Percentiles rank a stretch among this genome's conserved stretches.
These are phyloP conservation scores for Miniopterus natalensis DNA, from an alignment of 2,113 vertebrate species.

Conservation along the genomic window DNA sequence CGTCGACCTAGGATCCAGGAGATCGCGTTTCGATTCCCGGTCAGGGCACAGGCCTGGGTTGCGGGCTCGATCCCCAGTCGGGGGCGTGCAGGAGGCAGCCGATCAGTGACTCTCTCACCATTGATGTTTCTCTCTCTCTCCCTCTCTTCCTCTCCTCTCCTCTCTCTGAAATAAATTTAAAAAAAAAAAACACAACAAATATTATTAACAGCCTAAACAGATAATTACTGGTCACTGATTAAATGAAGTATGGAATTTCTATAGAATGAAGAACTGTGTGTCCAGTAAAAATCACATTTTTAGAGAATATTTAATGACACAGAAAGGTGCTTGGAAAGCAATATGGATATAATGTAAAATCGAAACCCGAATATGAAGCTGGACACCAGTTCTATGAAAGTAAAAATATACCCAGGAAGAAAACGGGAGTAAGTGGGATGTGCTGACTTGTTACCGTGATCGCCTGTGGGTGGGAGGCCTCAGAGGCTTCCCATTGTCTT, in stretches of 20 bases:
- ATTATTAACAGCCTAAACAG: not conserved
- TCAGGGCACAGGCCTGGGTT: no score
- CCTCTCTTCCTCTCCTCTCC: no score
- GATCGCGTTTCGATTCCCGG: no score
- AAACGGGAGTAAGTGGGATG: not conserved
- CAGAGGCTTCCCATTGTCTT: no score
- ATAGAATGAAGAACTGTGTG: not conserved
- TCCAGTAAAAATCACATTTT: not conserved
- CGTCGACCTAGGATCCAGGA: no score
- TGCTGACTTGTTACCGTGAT: not conserved
- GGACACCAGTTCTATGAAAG: not conserved
- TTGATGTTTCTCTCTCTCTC: no score
- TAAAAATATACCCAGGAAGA: not conserved
- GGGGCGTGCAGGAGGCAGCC: no score
- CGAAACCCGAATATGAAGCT: not conserved
- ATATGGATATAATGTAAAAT: not conserved
- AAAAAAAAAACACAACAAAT: not conserved
- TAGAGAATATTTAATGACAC: not conserved
- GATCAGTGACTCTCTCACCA: no score
- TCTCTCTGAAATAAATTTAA: no score
- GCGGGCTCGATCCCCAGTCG: no score
- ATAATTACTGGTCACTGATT: not conserved
- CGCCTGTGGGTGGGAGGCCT: not conserved
- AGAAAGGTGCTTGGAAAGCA: not conserved
- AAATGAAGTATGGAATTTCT: not conserved